phyloP scores from a whole-genome alignment of 2,797 vertebrate genomes.

The Picus viridis region DNA sequence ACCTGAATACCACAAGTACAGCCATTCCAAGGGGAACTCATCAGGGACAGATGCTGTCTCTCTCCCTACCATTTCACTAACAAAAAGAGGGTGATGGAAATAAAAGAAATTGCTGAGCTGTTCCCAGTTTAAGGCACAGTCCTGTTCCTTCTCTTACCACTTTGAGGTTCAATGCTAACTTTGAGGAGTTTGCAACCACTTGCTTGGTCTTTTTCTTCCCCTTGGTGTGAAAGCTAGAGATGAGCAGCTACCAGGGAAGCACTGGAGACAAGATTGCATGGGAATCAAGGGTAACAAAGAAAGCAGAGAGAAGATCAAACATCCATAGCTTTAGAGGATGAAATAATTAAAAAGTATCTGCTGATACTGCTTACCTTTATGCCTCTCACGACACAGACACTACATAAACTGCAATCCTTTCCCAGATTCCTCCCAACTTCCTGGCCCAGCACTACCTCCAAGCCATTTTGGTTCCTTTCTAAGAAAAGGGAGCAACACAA shows the following conservation, averaged over 20 bases:
- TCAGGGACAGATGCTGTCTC: background rate
- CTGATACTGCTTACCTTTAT: background rate
- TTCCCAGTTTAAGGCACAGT: background rate
- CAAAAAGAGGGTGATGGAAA: background rate
- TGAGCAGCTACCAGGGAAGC: background rate
- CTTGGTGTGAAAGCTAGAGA: background rate
- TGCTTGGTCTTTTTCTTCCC: background rate
- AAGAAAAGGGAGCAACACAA: background rate
- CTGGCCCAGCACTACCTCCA: background rate
- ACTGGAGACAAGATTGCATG: background rate
- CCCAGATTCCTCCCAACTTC: background rate
- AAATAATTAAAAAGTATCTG: background rate
- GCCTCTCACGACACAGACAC: background rate
- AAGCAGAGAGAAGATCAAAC: background rate
- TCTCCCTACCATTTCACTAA: background rate
- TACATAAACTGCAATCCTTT: background rate
- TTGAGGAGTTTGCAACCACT: background rate
- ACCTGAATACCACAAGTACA: background rate
- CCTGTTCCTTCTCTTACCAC: too few relatives aligned
- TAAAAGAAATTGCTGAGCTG: background rate
- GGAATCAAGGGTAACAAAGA: background rate
- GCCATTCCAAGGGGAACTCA: background rate
- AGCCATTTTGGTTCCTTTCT: background rate
- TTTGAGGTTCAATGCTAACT: background rate
- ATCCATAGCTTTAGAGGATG: background rate